Evolutionary conservation across 2,888 invertebrate species (phyloP), one percentile per base, ranked within the genome.

Genomic region (Amiota communis): DNA sequence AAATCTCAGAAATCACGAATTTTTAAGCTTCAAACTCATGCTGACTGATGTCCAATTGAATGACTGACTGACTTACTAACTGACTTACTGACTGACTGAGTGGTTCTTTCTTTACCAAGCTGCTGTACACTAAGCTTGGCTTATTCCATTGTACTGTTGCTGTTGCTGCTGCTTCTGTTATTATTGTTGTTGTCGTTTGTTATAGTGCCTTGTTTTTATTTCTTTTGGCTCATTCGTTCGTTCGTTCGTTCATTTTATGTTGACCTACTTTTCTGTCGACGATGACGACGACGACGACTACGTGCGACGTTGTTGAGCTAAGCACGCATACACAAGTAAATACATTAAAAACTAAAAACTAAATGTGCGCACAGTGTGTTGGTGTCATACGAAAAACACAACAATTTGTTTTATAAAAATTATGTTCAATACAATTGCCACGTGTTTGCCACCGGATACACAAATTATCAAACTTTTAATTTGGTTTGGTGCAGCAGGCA

Each of bases 201-300:
- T 53, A 36, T 20, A n/a, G 15, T 53, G 13, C 15, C 53, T 53
- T 53, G 15, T 53, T 53, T 53, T 9, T 15, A 15, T 13, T 53
- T 53, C 15, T 59, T 59, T 59, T 59, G 13, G 12, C 13, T 53
- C n/a, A n/a, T 49, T 68, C 46, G 13, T 57, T 70, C 49, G 36
- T 72, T 76, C 74, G 71, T 74, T 78, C 85, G 84, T 82, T 86
- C 79, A 81, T 83, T 85, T 82, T 81, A 83, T 81, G 86, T 78
- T 83, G 82, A 83, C 86, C 82, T 85, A 83, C 82, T 83, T 83
- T 81, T 83, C 76, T n/a, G 79, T 71, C 73, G 76, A 78, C 84
- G 76, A 20, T 76, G 86, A 83, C 86, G 76, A 20, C 77, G 86
- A 83, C 86, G 82, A 78, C 84, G 76, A 20, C 77, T 83, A 83